Evolutionary conservation across 2,888 invertebrate species (phyloP), one percentile per base, ranked within the genome.

Genomic region (Ochropleura plecta): DNA sequence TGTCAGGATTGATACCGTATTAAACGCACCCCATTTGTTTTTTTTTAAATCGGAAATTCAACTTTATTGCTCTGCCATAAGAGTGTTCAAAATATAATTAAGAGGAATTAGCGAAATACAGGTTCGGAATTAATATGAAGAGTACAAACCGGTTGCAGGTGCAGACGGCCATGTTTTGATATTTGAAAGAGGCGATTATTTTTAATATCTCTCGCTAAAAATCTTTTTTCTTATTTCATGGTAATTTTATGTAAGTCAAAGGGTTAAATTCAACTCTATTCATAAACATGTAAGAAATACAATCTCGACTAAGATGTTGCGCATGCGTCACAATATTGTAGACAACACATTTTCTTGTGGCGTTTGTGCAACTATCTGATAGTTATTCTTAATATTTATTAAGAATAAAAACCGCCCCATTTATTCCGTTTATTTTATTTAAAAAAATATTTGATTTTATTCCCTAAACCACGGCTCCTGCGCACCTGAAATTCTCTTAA

Each of bases 1-100:
- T 95, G 95, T 93, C 93, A 90, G 90, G 88, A 90, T 87, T 89
- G 93, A 92, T 90, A 87, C 87, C 86, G 82, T 90, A 93, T 93
- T 92, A 91, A 90, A 90, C 84, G 64, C 83, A 85, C 88, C 90
- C 81, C 85, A 87, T 89, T 84, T 78, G 63, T 81, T 55, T 68
- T 62, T 49, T 48, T 75, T 74, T 71, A 60, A 0, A n/a, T 55
- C 10, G 10, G 10, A 81, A 76, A 57, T 60, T 68, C 49, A 40
- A 71, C 84, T 79, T 73, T 86, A 80, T 70, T 72, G 18, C 74
- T 42, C 76, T 8, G 67, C 6, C 14, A 70, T 81, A 80, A 73
- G 76, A 12, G n/a, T 63, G n/a, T n/a, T 30, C 40, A n/a, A 40
- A 67, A 59, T 42, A 49, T 60, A 63, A 72, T 76, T 55, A 76